Base-by-base conservation (phyloP, 1,140 invertebrate genomes). In the Babylonia areolata region DNA sequence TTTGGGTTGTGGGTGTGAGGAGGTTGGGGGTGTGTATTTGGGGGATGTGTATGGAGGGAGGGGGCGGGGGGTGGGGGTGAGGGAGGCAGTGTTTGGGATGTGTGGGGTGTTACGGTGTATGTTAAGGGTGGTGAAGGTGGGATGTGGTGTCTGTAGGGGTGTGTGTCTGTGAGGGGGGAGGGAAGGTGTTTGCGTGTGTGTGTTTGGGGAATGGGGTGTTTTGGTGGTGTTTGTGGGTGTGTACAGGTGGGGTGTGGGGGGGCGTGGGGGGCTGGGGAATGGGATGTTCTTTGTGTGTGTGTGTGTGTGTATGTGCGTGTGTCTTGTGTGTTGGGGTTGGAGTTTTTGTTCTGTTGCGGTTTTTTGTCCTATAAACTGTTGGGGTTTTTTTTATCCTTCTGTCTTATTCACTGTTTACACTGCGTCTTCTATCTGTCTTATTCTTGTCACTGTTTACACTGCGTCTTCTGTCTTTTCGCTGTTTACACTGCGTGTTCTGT, bases 121-220 rank as follows among this genome's bases (percentile, higher is more conserved):
- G 58, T 64, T 6, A 15, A 20, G 23, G 58, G 3, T 6, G 3
- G 58, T 23, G 58, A 15, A 20, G 3, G 58, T 23, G 58, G 69
- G 33, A 31, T 73, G 69, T 73, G 69, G 20, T 73, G 69, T 73
- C 28, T 73, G 69, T 73, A 31, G 33, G 69, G 33, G 69, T 73
- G 69, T 73, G 69, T 73, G 69, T 73, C 28, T 73, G 69, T 73
- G 69, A 9, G 69, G 5, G 28, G 17, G 28, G 17, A 31, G 17
- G 28, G 17, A 31, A 6, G 5, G 17, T 51, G 46, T 51, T 6
- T 51, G 46, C 20, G 46, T 51, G 46, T 51, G 46, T 51, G 46
- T 51, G 46, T 51, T 6, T 51, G 46, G n/a, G n/a, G n/a, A n/a
- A n/a, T n/a, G n/a, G n/a, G n/a, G n/a, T n/a, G n/a, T n/a, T n/a